Evolutionary conservation across 2,113 vertebrate genomes (phyloP).

Genomic region (Megaleporinus macrocephalus): DNA sequence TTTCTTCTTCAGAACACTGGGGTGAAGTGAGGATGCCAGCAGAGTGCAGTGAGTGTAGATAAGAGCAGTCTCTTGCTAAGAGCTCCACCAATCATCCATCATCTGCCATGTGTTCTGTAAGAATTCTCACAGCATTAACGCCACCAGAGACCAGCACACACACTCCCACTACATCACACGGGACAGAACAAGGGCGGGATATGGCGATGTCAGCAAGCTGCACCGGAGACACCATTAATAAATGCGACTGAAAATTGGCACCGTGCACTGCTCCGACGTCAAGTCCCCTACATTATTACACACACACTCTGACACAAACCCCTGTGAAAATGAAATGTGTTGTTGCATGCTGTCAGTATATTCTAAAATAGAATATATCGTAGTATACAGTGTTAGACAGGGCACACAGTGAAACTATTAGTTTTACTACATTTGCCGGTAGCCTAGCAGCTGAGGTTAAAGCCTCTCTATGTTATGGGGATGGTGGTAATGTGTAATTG

Average conservation of each 20-base stretch:
- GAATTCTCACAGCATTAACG: constrained; percentile 4
- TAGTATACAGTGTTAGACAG: too few relatives aligned
- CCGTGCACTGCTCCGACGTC: background rate
- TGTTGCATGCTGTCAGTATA: background rate
- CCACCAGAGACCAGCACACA: constrained; percentile 16
- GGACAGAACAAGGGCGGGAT: constrained; percentile 20
- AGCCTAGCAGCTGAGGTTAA: too few relatives aligned
- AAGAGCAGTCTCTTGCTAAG: constrained; percentile 11
- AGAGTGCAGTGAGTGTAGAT: constrained; percentile 18
- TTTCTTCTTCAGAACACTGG: background rate
- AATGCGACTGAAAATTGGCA: background rate
- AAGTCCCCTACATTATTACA: background rate
- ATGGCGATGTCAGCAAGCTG: background rate
- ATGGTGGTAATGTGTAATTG: too few relatives aligned
- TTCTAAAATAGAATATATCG: too few relatives aligned
- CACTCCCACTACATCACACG: background rate
- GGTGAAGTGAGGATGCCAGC: constrained; percentile 16
- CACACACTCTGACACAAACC: background rate
- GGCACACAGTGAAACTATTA: too few relatives aligned
- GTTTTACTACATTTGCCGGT: too few relatives aligned
- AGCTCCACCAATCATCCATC: constrained; percentile 28
- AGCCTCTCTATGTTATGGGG: too few relatives aligned
- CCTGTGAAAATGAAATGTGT: background rate
- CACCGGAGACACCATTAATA: constrained; percentile 7
- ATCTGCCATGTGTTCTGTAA: background rate